phyloP scores from a whole-genome alignment of 2,797 vertebrate genomes.

The Sebastes matsubarae region DNA sequence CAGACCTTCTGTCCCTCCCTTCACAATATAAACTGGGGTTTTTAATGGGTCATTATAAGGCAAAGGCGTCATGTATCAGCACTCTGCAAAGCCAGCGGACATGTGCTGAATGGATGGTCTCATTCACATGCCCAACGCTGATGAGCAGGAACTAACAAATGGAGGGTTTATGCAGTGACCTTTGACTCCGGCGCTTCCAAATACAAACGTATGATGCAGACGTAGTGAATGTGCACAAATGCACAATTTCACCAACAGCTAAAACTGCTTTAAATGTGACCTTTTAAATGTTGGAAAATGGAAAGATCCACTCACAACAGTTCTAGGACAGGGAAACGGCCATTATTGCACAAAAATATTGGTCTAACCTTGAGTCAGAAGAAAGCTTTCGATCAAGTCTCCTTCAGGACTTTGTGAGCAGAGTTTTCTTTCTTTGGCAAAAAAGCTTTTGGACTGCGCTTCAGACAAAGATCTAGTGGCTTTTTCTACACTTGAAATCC shows the following conservation, averaged over 20 bases:
- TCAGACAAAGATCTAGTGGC: slow-evolving; percentile 67
- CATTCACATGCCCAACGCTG: slow-evolving; percentile 59
- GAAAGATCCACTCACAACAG: neutral
- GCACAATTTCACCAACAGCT: neutral
- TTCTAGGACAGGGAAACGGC: neutral
- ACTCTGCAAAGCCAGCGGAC: slow-evolving; percentile 19
- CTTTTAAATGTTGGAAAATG: neutral
- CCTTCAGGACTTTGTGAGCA: slow-evolving; percentile 30
- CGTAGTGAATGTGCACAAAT: neutral
- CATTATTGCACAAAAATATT: neutral
- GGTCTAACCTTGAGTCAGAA: neutral
- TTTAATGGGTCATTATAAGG: slow-evolving; percentile 32
- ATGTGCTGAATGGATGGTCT: slow-evolving; percentile 47
- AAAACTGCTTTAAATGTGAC: neutral
- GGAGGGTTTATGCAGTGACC: slow-evolving; percentile 67
- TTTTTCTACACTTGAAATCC: slow-evolving; percentile 62
- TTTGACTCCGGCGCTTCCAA: slow-evolving; percentile 39
- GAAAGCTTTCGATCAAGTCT: slow-evolving; percentile 48
- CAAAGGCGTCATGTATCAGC: slow-evolving; percentile 13
- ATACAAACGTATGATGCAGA: slow-evolving; percentile 4
- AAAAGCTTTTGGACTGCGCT: slow-evolving; percentile 20
- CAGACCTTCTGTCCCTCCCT: neutral
- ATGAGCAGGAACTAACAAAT: slow-evolving; percentile 60
- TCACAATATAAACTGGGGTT: neutral
- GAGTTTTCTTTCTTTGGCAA: slow-evolving; percentile 51